phyloP scores from a whole-genome alignment of 2,797 vertebrate genomes.

The Rousettus madagascariensis region DNA sequence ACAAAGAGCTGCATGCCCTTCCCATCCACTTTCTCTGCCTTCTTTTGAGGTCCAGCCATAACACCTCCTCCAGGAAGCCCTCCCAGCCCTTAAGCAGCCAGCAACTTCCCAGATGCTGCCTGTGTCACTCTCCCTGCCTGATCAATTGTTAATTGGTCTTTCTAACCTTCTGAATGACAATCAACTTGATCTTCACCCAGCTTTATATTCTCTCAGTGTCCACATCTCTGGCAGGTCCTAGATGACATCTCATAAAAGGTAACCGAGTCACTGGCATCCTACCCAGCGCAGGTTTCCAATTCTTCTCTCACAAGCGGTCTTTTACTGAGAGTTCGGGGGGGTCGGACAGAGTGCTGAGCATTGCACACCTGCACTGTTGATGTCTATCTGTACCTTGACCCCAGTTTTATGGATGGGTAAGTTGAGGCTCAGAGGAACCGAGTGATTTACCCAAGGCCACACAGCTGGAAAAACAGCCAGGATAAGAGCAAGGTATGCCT shows the following conservation, averaged over 20 bases:
- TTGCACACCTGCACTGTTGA: background rate
- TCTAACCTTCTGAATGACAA: background rate
- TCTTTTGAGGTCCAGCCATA: background rate
- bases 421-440: background rate
- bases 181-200: background rate
- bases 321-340: background rate
- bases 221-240: background rate
- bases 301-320: background rate
- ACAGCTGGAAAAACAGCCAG: background rate
- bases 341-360: background rate
- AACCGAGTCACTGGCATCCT: background rate
- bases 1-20: background rate
- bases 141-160: background rate
- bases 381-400: background rate
- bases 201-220: background rate
- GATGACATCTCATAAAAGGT: background rate
- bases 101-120: background rate
- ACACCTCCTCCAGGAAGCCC: background rate
- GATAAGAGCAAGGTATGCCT: background rate
- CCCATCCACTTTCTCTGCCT: background rate
- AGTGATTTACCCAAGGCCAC: background rate
- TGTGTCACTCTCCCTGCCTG: background rate
- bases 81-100: background rate
- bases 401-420: background rate
- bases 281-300: background rate